Percentiles rank a stretch among this genome's conserved stretches.
Evolutionary conservation across 2,113 vertebrate genomes (phyloP).

Genomic region (Coptodon bakossiorum): DNA sequence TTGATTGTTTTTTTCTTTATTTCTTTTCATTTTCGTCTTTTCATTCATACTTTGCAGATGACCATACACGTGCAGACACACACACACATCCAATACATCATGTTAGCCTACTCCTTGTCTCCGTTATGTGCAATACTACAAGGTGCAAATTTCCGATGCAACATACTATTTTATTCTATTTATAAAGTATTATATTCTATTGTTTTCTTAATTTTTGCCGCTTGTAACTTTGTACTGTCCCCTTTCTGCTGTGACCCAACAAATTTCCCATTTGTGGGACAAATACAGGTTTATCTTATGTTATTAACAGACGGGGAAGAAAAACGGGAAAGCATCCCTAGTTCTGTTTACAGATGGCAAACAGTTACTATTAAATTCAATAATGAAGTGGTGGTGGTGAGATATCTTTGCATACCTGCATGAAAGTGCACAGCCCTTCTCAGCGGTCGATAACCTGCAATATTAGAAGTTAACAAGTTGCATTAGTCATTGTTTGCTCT

Average conservation of each 20-base stretch:
- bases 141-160: fast-evolving
- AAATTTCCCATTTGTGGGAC: background rate
- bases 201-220: background rate
- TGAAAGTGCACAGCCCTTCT: background rate
- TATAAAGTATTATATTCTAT: background rate
- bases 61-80: too few relatives aligned
- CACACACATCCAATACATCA: background rate
- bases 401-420: background rate
- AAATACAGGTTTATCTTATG: background rate
- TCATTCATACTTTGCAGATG: too few relatives aligned
- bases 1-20: background rate
- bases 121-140: background rate
- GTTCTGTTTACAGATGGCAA: background rate
- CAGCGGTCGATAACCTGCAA: background rate
- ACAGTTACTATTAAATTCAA: background rate
- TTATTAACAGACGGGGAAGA: background rate
- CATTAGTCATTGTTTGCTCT: background rate
- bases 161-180: background rate
- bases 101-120: background rate
- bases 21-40: too few relatives aligned
- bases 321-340: background rate
- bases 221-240: background rate
- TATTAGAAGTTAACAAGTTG: background rate
- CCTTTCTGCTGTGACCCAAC: background rate
- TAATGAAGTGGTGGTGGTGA: background rate